Percentiles rank a stretch among this genome's conserved stretches.
phyloP scores from a whole-genome alignment of 1,140 invertebrate genomes.

The Ridgeia piscesae region DNA sequence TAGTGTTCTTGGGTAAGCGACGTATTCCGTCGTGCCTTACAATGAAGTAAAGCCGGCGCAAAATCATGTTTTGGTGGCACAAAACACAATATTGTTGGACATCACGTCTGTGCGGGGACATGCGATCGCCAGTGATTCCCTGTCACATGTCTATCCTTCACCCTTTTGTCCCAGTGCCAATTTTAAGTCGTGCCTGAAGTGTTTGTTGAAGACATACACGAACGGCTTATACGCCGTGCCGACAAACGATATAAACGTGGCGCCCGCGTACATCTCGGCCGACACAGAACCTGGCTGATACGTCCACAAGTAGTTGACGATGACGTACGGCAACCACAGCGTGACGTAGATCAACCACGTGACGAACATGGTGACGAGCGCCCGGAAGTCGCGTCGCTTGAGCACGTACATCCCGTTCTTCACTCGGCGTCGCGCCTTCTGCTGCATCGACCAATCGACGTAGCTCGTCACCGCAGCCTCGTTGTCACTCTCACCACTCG shows the following conservation, averaged over 20 bases:
- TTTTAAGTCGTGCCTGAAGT: constrained; percentile 8
- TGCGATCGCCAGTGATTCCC: not conserved
- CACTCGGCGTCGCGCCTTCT: not conserved
- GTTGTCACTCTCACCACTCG: constrained; percentile 4
- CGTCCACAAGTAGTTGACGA: constrained; percentile 9
- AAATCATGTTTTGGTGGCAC: too few relatives aligned
- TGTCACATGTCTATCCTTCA: not conserved
- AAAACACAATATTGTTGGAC: too few relatives aligned
- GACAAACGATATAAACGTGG: not conserved
- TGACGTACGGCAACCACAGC: constrained; percentile 10
- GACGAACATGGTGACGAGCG: constrained; percentile 10
- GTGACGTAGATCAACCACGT: not conserved
- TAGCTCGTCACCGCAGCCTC: not conserved
- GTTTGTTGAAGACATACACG: constrained; percentile 10
- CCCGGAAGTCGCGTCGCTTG: not conserved
- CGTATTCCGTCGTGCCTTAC: too few relatives aligned
- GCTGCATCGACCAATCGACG: not conserved
- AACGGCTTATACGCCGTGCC: not conserved
- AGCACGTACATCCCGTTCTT: not conserved
- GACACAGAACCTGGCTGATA: not conserved
- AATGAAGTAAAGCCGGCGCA: too few relatives aligned
- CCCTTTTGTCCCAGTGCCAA: not conserved
- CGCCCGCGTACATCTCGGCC: not conserved
- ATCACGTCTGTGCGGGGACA: too few relatives aligned
- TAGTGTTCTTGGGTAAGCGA: too few relatives aligned